Percentiles rank a stretch among this genome's conserved stretches.
Conservation (phyloP, 2,797 vertebrate species). For the Synanceia verrucosa region DNA sequence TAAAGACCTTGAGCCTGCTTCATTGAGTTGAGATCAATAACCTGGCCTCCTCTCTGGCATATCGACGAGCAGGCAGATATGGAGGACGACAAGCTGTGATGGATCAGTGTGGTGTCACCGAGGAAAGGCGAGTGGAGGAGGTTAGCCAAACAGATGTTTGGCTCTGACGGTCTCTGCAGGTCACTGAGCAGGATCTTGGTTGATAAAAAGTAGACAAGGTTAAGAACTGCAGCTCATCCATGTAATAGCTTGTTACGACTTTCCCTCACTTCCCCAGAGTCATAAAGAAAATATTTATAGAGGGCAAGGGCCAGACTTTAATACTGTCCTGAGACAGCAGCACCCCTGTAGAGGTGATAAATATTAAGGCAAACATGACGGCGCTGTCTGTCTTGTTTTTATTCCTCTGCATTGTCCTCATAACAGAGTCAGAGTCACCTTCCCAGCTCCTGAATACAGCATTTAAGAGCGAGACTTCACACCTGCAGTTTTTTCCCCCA, state of each 20-base stretch:
- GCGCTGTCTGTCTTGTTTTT: conserved; percentile 5
- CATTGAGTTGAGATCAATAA: conserved; percentile 35
- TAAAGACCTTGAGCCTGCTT: conserved; percentile 30
- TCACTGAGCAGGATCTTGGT: conserved; percentile 44
- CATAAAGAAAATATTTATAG: conserved; percentile 62
- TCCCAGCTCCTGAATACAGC: neutral
- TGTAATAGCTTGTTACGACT: conserved; percentile 65
- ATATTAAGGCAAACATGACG: conserved; percentile 49
- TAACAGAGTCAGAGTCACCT: conserved; percentile 14
- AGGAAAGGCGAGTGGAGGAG: conserved; percentile 28
- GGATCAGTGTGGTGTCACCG: conserved; percentile 15
- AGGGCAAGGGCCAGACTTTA: conserved; percentile 45
- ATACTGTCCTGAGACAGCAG: conserved; percentile 38
- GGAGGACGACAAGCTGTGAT: conserved; percentile 13
- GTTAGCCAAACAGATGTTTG: conserved; percentile 62
- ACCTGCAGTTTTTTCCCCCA: neutral
- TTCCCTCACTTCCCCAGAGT: conserved; percentile 32
- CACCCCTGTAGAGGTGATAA: conserved; percentile 32
- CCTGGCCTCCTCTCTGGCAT: conserved; percentile 8
- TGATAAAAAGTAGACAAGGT: conserved; percentile 59
- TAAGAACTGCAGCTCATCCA: conserved; percentile 64
- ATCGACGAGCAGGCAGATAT: conserved; percentile 13
- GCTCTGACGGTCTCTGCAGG: conserved; percentile 47
- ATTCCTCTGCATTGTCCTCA: conserved; percentile 11
- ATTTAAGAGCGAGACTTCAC: conserved; percentile 2